Evolutionary conservation across 2,113 vertebrate species (phyloP).

Genomic region (Monarcha castaneiventris): DNA sequence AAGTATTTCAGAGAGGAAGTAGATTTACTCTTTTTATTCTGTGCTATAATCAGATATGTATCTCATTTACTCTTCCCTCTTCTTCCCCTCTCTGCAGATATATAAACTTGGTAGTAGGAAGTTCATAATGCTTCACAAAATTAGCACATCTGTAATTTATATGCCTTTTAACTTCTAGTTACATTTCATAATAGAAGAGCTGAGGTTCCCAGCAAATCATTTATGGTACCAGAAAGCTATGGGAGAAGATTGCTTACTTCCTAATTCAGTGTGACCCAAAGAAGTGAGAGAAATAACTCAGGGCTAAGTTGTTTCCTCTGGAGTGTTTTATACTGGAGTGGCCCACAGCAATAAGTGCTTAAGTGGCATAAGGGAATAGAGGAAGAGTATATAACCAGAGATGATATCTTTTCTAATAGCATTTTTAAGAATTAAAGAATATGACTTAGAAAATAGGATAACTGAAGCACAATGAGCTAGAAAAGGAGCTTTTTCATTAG

Average conservation of each 20-base stretch:
- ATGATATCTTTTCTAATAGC: constrained; percentile 70
- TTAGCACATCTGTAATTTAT: constrained; percentile 51
- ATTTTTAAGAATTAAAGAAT: constrained; percentile 72
- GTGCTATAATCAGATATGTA: background rate
- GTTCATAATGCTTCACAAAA: constrained; percentile 34
- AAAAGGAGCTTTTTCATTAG: constrained; percentile 68
- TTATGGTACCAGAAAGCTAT: constrained; percentile 57
- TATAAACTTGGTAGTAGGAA: background rate
- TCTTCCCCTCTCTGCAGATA: constrained; percentile 1
- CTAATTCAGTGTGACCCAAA: constrained; percentile 66
- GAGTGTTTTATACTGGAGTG: constrained; percentile 59
- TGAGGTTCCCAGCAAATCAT: constrained; percentile 51
- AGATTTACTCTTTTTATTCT: background rate
- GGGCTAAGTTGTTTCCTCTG: constrained; percentile 70
- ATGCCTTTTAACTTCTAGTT: constrained; percentile 54
- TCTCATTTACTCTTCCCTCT: constrained; percentile 25
- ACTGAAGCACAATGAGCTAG: constrained; percentile 67
- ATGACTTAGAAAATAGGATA: constrained; percentile 65
- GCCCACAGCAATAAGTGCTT: constrained; percentile 73
- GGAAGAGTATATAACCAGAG: constrained; percentile 65
- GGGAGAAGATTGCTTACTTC: constrained; percentile 63
- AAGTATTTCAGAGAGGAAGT: background rate
- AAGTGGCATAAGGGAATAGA: constrained; percentile 70
- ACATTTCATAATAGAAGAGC: constrained; percentile 39
- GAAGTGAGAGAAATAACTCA: constrained; percentile 68